These are phyloP conservation scores for Andrena praecox DNA, from an alignment of 2,888 invertebrate genomes.

Conservation along the genomic window DNA sequence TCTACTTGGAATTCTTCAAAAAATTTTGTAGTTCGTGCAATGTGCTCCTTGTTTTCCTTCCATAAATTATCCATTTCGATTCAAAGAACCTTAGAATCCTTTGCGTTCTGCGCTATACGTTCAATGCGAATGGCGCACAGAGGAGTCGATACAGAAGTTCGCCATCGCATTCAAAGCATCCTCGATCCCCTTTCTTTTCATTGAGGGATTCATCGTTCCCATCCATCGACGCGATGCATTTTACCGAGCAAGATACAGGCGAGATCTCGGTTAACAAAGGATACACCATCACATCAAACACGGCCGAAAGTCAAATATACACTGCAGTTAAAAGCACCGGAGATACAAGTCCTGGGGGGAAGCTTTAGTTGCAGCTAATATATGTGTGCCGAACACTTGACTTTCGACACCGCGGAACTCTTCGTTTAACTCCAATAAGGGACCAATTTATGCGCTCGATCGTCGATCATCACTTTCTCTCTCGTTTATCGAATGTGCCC, in stretches of 20 bases:
- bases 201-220: constrained; percentile 11
- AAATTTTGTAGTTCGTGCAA: neutral
- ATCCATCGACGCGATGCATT: constrained; percentile 11
- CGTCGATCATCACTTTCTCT: constrained; percentile 22
- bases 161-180: constrained; percentile 1
- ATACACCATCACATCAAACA: constrained; percentile 44
- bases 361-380: constrained; percentile 23
- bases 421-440: constrained; percentile 1
- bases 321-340: constrained; percentile 52
- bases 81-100: neutral
- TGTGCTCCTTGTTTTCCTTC: neutral
- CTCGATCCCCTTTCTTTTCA: constrained; percentile 20
- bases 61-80: neutral
- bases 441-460: constrained; percentile 18
- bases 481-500: neutral
- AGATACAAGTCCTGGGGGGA: constrained; percentile 19
- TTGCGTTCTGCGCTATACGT: neutral
- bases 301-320: constrained; percentile 25
- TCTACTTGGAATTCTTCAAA: too few species aligned
- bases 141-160: neutral
- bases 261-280: constrained; percentile 19
- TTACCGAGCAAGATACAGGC: constrained; percentile 11
- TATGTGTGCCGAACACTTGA: constrained; percentile 45
- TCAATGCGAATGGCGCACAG: neutral
- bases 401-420: constrained; percentile 25